Evolutionary conservation across 2,888 invertebrate species (phyloP).

Genomic region (Rhagonycha fulva): DNA sequence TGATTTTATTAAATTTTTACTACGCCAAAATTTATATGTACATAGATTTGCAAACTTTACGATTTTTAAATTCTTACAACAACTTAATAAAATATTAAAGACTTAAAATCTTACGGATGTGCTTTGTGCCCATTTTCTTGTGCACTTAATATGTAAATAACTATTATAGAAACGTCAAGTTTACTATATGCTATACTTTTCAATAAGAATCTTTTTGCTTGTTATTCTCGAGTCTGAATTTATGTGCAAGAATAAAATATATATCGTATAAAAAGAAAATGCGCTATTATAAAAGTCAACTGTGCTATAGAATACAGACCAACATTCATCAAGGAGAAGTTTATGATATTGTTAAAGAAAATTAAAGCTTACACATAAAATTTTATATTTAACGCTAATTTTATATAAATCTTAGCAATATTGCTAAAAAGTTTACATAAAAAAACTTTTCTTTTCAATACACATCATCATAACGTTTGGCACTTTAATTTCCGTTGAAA

Average conservation of each 20-base stretch:
- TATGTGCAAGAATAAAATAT: not conserved
- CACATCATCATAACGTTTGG: not conserved
- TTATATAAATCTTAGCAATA: not conserved
- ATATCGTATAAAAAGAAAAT: conserved; percentile 4
- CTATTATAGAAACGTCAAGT: not conserved
- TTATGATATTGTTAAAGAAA: conserved; percentile 8
- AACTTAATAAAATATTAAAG: not conserved
- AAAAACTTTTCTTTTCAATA: not conserved
- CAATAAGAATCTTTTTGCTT: not conserved
- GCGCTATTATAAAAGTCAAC: conserved; percentile 1
- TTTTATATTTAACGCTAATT: not conserved
- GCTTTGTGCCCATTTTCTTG: not conserved
- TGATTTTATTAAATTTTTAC: not conserved
- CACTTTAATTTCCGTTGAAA: not conserved
- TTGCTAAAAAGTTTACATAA: not conserved
- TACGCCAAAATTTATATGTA: not conserved
- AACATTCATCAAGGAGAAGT: conserved; percentile 11
- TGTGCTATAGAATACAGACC: conserved; percentile 8
- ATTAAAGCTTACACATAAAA: conserved; percentile 1
- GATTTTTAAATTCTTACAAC: not conserved
- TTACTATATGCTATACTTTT: not conserved
- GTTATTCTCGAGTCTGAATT: not conserved
- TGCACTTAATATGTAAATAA: not conserved
- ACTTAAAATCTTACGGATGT: not conserved
- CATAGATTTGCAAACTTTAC: not conserved